phyloP scores from a whole-genome alignment of 2,888 invertebrate genomes.

The Epirrhoe tristata region DNA sequence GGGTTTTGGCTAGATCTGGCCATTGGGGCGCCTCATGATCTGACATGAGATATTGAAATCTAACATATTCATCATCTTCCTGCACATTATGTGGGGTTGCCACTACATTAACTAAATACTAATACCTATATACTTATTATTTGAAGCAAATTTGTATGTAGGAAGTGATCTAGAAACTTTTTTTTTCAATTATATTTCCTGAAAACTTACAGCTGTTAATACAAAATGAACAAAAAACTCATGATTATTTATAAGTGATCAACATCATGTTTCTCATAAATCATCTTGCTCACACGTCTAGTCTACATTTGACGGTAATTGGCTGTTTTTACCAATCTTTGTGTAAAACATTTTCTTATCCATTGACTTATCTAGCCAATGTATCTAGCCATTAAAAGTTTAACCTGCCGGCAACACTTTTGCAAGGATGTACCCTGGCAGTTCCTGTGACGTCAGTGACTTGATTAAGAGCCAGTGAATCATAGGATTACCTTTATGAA shows the following conservation, averaged over 20 bases:
- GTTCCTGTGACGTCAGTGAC: constrained; percentile 44
- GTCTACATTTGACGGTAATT: not conserved
- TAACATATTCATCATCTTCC: no score
- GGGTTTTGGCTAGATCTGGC: constrained; percentile 17
- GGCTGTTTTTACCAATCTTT: not conserved
- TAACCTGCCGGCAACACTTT: constrained; percentile 19
- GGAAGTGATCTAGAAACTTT: no score
- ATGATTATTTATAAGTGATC: no score
- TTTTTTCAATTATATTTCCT: no score
- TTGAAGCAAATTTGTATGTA: no score
- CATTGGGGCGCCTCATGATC: not conserved
- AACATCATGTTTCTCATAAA: not conserved
- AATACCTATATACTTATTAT: no score
- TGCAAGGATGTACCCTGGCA: constrained; percentile 39
- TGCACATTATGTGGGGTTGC: no score
- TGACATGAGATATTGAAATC: no score
- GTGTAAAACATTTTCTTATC: not conserved
- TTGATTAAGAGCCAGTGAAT: constrained; percentile 23
- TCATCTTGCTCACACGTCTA: not conserved
- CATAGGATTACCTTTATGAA: constrained; percentile 31
- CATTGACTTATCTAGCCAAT: not conserved
- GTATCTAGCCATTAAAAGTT: not conserved
- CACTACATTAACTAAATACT: no score
- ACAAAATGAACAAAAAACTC: no score
- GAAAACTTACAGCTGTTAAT: no score